Evolutionary conservation across 1,140 invertebrate species (phyloP), one percentile per base, ranked within the genome.

Genomic region (Potamilus streckersoni): DNA sequence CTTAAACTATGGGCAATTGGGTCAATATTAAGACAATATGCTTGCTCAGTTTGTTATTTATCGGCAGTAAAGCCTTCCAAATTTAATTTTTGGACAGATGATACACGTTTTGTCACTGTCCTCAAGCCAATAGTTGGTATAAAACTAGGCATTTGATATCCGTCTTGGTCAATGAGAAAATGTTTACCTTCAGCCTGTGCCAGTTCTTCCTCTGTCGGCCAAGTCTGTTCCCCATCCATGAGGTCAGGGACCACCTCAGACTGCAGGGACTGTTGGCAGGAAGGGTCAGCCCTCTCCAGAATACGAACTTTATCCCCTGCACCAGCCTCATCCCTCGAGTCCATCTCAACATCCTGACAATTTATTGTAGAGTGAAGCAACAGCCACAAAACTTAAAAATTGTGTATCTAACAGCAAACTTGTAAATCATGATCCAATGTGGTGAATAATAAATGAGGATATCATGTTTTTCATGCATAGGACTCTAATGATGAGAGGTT

Each of bases 161-260:
- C 0, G 38, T 11, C 38, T 49, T 49, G 38, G 38, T 11, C 38
- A 11, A 49, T 49, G 0, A 8, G 4, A 49, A 49, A 11, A 49
- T 49, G 38, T 20, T 31, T 75, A 84, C 79, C 76, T 69, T 81
- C 79, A 62, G 95, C 94, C 80, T 94, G 91, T 82, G 92, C 92
- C 69, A 98, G 91, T 91, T 98, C 96, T 87, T 97, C 95, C 76
- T 96, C 94, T 49, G 95, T 97, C 1, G 97, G 96, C 95, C 96
- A 98, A 31, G 97, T 98, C 91, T 98, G 97, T 90, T 99, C 97
- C 19, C 94, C 95, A 89, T 98, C 95, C 96, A 98, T 96, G 55
- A 94, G 93, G 91, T 98, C 95, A 27, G 94, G 93, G 72, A 93
- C 91, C 90, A 96, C 95, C 91, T 97, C 96, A 79, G 92, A 92